A percentile compares a stretch with the other conserved stretches of the same genome.
These are phyloP conservation scores for Xiphydria camelus DNA, from an alignment of 2,888 invertebrate genomes.

Conservation along the genomic window DNA sequence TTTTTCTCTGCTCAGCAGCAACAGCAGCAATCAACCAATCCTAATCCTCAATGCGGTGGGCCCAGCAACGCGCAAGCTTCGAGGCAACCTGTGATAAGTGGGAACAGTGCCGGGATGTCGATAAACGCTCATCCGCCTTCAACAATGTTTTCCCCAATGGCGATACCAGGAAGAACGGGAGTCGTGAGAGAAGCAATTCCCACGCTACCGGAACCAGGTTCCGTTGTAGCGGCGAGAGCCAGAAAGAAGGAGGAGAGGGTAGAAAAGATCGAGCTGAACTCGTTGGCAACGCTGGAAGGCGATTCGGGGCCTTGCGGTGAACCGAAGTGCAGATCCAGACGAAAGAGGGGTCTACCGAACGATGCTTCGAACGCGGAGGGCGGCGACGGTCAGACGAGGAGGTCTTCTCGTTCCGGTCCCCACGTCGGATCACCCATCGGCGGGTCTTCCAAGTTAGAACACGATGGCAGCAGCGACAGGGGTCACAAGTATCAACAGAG, in stretches of 20 bases:
- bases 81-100: not conserved
- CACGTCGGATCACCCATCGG: too few relatives aligned
- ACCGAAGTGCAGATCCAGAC: conserved; percentile 33
- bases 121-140: conserved; percentile 4
- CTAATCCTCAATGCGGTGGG: conserved; percentile 24
- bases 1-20: not conserved
- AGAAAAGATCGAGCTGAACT: conserved; percentile 25
- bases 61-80: conserved; percentile 27
- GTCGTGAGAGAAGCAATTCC: conserved; percentile 38
- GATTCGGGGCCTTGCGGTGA: conserved; percentile 44
- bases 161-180: conserved; percentile 31
- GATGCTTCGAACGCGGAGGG: not conserved
- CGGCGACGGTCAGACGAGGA: not conserved
- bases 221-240: conserved; percentile 11
- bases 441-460: not conserved
- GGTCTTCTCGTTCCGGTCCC: too few relatives aligned
- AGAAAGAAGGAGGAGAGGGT: conserved; percentile 25
- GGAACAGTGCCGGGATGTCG: not conserved
- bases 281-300: too few relatives aligned
- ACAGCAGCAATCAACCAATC: conserved; percentile 2
- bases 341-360: conserved; percentile 7
- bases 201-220: conserved; percentile 22
- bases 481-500: not conserved
- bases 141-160: conserved; percentile 14
- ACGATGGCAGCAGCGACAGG: not conserved